Conservation (phyloP, 2,888 invertebrate genomes). For the Philaethria dido region DNA sequence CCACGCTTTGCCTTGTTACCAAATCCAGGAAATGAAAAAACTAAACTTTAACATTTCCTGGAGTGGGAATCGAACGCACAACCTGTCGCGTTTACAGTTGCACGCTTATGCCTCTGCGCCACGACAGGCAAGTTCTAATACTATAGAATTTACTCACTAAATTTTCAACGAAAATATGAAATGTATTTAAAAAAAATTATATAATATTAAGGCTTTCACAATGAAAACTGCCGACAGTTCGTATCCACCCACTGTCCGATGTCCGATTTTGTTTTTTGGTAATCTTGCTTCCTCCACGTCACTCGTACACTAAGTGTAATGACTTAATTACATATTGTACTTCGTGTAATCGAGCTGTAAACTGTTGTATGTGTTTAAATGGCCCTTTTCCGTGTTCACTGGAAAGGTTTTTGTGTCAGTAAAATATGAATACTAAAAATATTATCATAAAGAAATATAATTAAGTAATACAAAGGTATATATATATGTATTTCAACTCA, state of each 20-base stretch:
- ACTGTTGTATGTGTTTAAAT: constrained; percentile 14
- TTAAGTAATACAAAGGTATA: too few species aligned
- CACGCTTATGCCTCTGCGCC: too few species aligned
- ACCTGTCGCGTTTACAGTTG: too few species aligned
- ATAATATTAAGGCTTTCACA: background rate
- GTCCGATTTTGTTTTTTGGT: background rate
- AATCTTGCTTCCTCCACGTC: constrained; percentile 7
- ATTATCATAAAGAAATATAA: too few species aligned
- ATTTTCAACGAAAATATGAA: too few species aligned
- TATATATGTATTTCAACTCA: too few species aligned
- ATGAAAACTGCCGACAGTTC: background rate
- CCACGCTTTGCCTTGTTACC: too few species aligned
- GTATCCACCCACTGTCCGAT: constrained; percentile 20
- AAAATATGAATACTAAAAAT: background rate
- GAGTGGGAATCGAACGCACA: too few species aligned
- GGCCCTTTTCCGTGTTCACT: constrained; percentile 1
- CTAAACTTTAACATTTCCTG: too few species aligned
- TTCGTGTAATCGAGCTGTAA: constrained; percentile 19
- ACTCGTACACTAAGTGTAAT: constrained; percentile 15
- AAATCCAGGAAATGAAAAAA: too few species aligned
- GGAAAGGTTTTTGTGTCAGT: background rate
- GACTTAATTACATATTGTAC: constrained; percentile 22
- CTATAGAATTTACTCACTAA: too few species aligned
- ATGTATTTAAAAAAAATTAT: background rate
- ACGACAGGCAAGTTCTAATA: too few species aligned